phyloP scores from a whole-genome alignment of 2,113 vertebrate genomes.

The Chaetodon auriga region DNA sequence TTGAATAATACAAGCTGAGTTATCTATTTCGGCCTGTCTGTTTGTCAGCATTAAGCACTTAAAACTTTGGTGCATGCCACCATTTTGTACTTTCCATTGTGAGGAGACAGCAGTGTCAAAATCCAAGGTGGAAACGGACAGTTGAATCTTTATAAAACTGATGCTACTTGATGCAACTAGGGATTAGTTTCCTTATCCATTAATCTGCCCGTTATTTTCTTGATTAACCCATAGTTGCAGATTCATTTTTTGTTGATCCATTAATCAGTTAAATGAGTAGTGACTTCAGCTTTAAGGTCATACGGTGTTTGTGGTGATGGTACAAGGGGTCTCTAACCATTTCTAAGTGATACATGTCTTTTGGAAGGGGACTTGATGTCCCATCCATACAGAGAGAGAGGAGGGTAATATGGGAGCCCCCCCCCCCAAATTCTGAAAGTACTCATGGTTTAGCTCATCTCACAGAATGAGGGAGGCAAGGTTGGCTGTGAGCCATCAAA shows the following conservation, averaged over 20 bases:
- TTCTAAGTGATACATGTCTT: not conserved
- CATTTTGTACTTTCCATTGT: not conserved
- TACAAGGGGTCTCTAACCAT: not conserved
- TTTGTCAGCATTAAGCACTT: not conserved
- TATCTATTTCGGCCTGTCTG: not conserved
- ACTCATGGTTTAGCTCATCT: conserved; percentile 35
- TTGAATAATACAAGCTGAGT: conserved; percentile 10
- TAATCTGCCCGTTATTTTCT: not conserved
- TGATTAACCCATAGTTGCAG: not conserved
- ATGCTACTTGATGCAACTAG: not conserved
- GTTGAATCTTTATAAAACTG: too few species aligned
- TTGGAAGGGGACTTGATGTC: not conserved
- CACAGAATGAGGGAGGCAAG: conserved; percentile 38
- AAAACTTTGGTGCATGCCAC: not conserved
- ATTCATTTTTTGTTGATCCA: not conserved
- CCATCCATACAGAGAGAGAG: not conserved
- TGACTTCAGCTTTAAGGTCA: not conserved
- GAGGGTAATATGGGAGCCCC: not conserved
- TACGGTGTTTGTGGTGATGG: not conserved
- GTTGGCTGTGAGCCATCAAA: conserved; percentile 45
- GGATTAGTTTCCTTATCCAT: not conserved
- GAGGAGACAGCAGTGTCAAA: not conserved
- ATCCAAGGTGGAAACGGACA: not conserved
- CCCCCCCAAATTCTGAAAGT: conserved; percentile 11
- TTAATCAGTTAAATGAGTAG: not conserved